These are phyloP conservation scores for Sarcophaga rosellei DNA, from an alignment of 2,888 invertebrate genomes.

Conservation along the genomic window DNA sequence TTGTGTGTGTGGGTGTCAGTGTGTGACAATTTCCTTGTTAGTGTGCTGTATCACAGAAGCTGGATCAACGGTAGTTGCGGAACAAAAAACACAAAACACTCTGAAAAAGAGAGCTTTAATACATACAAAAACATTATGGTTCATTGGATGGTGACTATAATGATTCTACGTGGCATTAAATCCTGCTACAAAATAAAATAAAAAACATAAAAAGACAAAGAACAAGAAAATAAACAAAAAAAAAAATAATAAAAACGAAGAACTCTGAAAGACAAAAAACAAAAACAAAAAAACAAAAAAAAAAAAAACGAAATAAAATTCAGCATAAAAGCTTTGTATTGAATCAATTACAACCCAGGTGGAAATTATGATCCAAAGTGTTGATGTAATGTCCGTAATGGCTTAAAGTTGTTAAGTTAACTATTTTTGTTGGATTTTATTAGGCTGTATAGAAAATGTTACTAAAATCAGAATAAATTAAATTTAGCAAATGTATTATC, in stretches of 20 bases:
- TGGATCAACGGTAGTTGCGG: not conserved
- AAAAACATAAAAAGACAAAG: not conserved
- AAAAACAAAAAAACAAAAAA: not conserved
- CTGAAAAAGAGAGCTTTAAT: not conserved
- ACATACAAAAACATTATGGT: conserved; percentile 53
- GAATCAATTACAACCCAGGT: conserved; percentile 51
- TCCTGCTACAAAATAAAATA: conserved; percentile 22
- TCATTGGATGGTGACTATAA: conserved; percentile 64
- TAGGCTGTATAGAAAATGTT: not conserved
- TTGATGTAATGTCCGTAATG: conserved; percentile 3
- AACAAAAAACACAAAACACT: not conserved
- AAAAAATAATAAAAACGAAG: not conserved
- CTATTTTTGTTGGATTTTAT: not conserved
- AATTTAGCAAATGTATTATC: not conserved
- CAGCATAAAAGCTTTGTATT: conserved; percentile 36
- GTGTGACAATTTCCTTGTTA: no score
- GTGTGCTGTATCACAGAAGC: not conserved
- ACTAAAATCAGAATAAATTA: conserved; percentile 22
- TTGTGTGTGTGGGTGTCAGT: not conserved
- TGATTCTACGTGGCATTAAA: conserved; percentile 54
- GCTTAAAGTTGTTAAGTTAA: conserved; percentile 1
- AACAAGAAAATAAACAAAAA: not conserved
- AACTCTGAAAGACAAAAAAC: not conserved
- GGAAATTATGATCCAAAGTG: conserved; percentile 37
- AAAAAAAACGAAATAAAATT: not conserved